Percentiles rank a stretch among this genome's conserved stretches.
Evolutionary conservation across 2,113 vertebrate species (phyloP).

Genomic region (Piprites chloris): DNA sequence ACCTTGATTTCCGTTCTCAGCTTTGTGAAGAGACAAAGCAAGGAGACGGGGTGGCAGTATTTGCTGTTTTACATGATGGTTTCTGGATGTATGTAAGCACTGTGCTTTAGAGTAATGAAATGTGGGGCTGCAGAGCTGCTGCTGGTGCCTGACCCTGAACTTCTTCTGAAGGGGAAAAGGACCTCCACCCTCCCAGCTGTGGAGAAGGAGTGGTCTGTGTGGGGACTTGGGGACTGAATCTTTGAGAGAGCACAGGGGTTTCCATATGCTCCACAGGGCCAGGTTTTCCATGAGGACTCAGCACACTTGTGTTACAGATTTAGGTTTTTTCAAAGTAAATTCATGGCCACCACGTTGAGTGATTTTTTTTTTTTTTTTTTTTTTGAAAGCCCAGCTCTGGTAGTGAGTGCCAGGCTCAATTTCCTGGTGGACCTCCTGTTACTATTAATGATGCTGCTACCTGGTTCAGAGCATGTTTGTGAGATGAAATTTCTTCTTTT

Average conservation of each 20-base stretch:
- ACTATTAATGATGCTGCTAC: neutral
- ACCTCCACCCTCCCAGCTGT: neutral
- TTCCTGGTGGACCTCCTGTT: neutral
- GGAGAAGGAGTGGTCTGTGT: neutral
- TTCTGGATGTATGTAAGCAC: neutral
- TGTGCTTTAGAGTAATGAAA: neutral
- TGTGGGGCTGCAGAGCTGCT: neutral
- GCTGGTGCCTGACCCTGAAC: neutral
- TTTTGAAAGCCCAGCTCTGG: neutral
- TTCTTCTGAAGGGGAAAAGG: neutral
- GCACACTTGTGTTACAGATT: neutral
- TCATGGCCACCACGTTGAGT: neutral
- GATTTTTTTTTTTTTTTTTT: neutral
- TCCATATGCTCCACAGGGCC: neutral
- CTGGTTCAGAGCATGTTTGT: neutral
- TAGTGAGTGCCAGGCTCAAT: neutral
- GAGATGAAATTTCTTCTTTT: neutral
- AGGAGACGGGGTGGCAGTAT: neutral
- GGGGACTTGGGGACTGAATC: neutral
- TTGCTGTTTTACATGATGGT: neutral
- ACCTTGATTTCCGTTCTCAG: neutral
- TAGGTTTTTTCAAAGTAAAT: neutral
- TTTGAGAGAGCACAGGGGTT: neutral
- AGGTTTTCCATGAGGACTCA: neutral
- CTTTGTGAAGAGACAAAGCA: neutral